phyloP scores from a whole-genome alignment of 1,140 invertebrate species.

The Mamestra configurata region DNA sequence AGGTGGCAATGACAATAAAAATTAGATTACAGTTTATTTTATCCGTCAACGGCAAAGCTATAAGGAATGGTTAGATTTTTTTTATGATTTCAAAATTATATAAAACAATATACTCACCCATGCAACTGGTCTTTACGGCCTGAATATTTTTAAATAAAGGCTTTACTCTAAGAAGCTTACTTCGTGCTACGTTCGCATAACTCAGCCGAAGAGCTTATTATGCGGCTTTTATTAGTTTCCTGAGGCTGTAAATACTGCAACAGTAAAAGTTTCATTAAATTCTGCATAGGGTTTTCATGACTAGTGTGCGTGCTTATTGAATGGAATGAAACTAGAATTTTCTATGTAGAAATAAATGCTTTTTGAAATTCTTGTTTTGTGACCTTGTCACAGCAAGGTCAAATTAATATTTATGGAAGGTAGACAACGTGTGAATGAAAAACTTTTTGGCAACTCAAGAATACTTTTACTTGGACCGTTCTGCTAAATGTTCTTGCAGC shows the following conservation, averaged over 20 bases:
- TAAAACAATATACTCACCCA: background rate
- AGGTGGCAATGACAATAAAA: no score
- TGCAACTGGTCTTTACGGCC: background rate
- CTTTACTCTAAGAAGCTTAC: background rate
- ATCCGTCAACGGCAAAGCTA: no score
- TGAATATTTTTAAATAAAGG: background rate
- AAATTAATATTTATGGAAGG: no score
- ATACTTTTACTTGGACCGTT: no score
- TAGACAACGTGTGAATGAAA: no score
- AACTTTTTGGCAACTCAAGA: no score
- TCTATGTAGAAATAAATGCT: background rate
- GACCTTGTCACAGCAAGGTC: no score
- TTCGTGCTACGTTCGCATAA: constrained; percentile 18
- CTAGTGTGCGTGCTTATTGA: background rate
- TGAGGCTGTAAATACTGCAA: constrained; percentile 1
- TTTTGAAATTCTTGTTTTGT: background rate
- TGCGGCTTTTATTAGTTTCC: background rate
- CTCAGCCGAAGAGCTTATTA: constrained; percentile 1
- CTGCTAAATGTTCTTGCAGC: no score
- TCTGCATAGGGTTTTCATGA: background rate
- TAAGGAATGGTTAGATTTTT: no score
- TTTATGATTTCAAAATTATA: background rate
- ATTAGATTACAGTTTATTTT: no score
- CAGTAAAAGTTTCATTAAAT: constrained; percentile 1
- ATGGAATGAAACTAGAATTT: background rate